phyloP scores from a whole-genome alignment of 2,888 invertebrate species.

The Acleris literana region DNA sequence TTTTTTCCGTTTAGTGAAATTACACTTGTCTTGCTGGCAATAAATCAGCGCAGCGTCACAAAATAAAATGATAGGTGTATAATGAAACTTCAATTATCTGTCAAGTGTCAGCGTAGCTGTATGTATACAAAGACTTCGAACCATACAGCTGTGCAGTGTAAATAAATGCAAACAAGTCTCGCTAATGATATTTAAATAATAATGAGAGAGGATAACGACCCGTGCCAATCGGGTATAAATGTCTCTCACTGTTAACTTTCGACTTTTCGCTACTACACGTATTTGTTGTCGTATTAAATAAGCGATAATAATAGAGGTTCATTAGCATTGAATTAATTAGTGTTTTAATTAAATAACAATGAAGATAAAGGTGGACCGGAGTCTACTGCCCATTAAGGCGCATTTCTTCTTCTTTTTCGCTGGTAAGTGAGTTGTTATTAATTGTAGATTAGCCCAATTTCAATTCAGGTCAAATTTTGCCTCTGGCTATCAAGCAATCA shows the following conservation, averaged over 20 bases:
- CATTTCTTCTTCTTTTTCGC: conserved; percentile 95
- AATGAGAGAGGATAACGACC: conserved; percentile 48
- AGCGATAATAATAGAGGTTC: neutral
- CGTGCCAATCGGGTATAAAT: neutral
- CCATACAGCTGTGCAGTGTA: conserved; percentile 25
- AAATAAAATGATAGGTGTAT: neutral
- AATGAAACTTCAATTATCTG: too few species aligned
- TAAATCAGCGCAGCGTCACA: conserved; percentile 5
- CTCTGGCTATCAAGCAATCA: too few species aligned
- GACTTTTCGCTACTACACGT: neutral
- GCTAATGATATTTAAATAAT: conserved; percentile 22
- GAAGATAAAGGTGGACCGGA: conserved; percentile 86
- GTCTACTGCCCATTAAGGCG: conserved; percentile 91
- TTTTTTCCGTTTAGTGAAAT: neutral
- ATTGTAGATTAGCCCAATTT: neutral
- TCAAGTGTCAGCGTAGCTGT: neutral
- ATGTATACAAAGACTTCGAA: conserved; percentile 13
- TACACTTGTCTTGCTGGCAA: neutral
- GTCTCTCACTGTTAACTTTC: neutral
- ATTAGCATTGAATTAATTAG: neutral
- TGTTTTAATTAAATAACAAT: conserved; percentile 46
- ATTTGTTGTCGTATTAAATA: neutral
- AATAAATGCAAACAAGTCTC: conserved; percentile 31
- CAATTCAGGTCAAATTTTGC: neutral
- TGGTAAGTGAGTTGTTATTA: conserved; percentile 83